Conservation (phyloP, 92 coral and sea anemone species). For the Parazoanthus darwini region DNA sequence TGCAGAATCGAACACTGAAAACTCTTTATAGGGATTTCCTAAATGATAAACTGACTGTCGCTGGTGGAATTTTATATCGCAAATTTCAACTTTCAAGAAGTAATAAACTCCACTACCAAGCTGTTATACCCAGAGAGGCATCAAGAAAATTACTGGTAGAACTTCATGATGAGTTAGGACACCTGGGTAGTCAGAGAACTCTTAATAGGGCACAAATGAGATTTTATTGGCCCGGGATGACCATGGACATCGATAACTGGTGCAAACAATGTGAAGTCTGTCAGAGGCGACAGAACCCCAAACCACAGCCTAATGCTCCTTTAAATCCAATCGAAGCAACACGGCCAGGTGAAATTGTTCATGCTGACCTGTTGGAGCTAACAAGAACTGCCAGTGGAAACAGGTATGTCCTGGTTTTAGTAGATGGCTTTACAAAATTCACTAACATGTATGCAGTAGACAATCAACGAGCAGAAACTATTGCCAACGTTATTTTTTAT, state of each 20-base stretch:
- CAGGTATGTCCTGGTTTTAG: constrained; percentile 13
- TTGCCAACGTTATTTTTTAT: background rate
- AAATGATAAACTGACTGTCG: background rate
- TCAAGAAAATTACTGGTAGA: background rate
- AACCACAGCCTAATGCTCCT: constrained; percentile 7
- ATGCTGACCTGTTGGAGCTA: constrained; percentile 40
- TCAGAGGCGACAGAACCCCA: constrained; percentile 33
- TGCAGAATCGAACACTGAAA: constrained; percentile 17
- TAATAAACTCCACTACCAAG: constrained; percentile 19
- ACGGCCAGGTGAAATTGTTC: constrained; percentile 40
- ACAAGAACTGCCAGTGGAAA: constrained; percentile 29
- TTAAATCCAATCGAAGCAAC: constrained; percentile 19
- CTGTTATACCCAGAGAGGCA: constrained; percentile 6
- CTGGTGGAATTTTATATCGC: constrained; percentile 35
- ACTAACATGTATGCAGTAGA: constrained; percentile 31
- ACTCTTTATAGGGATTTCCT: constrained; percentile 25
- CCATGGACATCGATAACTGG: constrained; percentile 32
- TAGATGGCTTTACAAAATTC: constrained; percentile 31
- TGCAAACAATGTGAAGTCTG: constrained; percentile 37
- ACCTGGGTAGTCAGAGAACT: constrained; percentile 44
- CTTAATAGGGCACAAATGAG: constrained; percentile 22
- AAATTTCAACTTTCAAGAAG: constrained; percentile 13
- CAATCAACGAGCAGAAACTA: background rate
- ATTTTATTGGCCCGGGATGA: constrained; percentile 53
- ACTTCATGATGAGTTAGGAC: constrained; percentile 14